Base-by-base conservation (phyloP, 2,797 vertebrate species). In the Phyllotis vaccarum region DNA sequence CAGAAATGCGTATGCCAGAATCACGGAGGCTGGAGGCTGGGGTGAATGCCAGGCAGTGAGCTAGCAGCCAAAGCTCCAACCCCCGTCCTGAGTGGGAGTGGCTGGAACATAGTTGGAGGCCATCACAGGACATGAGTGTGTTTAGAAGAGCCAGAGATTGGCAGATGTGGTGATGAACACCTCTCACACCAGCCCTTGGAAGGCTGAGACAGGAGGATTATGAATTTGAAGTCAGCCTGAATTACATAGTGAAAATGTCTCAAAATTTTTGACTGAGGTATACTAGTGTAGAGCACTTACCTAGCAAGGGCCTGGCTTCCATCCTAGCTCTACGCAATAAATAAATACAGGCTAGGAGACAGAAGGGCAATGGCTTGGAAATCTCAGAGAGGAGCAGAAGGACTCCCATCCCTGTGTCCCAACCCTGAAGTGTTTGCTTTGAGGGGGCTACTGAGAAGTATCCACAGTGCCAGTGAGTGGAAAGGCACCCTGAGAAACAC, bases 341-440 rank as follows among this genome's bases (percentile, higher is more conserved):
- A 52, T 9, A 22, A 74, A 56, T 10, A 43, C n/a, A 56, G 49
- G 68, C 27, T n/a, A 70, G 54, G 87, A 52, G 54, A n/a, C 17
- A 49, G 37, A 34, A 11, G 12, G 22, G 49, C 7, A 34, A 21
- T 13, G 10, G 21, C 70, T 49, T 79, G 85, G 40, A 86, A 86
- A 56, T 40, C n/a, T 16, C 40, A 31, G 2, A 29, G 66, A 56
- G 81, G 40, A 64, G 29, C 29, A 68, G 5, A 0, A 49, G 64
- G 37, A 43, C 34, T 9, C 22, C 2, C 0, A 3, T 34, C 10
- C 13, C 91, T 5, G 12, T 3, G 0, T 40, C 76, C 80, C 0
- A 0, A 21, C 75, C 52, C 46, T 0, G 82, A 29, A 27, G 19
- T 19, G n/a, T 75, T 62, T 40, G 46, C 78, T 60, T 74, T 24